Evolutionary conservation across 2,113 vertebrate species (phyloP).

Genomic region (Lepus europaeus): DNA sequence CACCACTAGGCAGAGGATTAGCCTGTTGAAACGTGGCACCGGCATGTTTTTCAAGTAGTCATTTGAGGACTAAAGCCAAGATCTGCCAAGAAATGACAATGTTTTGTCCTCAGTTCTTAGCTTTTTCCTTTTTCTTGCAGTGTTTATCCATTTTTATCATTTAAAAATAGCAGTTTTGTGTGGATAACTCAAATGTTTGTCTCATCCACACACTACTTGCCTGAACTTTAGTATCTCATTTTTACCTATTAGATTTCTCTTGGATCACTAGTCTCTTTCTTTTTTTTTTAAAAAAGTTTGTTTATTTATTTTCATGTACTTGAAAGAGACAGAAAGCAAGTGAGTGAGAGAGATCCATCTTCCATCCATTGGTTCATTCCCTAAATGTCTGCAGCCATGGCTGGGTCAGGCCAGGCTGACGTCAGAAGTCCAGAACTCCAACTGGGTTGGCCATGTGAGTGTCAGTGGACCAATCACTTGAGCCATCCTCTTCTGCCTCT

Average conservation of each 20-base stretch:
- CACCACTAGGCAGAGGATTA: too few species aligned
- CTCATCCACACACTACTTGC: neutral
- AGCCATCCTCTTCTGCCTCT: too few species aligned
- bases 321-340: too few species aligned
- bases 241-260: constrained; percentile 33
- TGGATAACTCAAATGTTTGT: constrained; percentile 25
- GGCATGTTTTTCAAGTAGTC: constrained; percentile 7
- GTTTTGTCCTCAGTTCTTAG: neutral
- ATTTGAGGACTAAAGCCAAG: neutral
- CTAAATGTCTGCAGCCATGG: too few species aligned
- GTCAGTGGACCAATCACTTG: too few species aligned
- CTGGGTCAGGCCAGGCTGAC: too few species aligned
- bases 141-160: neutral
- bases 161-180: neutral
- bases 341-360: too few species aligned
- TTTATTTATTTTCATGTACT: too few species aligned
- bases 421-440: too few species aligned
- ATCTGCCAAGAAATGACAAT: neutral
- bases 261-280: neutral
- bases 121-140: constrained; percentile 25
- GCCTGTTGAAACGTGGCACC: too few species aligned
- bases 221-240: constrained; percentile 39
- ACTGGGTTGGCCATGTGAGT: too few species aligned
- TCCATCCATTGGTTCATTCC: too few species aligned
- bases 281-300: neutral